Base-by-base conservation (phyloP, 1,140 invertebrate species). In the Pemphigus obesinymphae region DNA sequence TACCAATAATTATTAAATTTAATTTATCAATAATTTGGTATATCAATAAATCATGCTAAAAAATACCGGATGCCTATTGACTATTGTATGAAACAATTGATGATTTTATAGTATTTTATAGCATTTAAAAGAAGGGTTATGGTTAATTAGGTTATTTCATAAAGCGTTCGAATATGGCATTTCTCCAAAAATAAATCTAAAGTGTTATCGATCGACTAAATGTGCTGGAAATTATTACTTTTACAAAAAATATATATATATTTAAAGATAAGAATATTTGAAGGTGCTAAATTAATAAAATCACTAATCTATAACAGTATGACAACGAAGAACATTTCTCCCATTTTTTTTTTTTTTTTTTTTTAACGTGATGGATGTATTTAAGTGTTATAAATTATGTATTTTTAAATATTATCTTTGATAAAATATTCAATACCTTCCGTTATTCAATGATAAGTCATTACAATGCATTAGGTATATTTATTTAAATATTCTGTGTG, bases 91-190 rank as follows among this genome's bases (percentile, higher is more conserved):
- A 70, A 45, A 70, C 37, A 70, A 70, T 70, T 70, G 68, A 45
- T 15, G 23, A 70, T 45, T 43, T 70, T 6, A 29, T 45, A 17
- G 40, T 13, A 11, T n/a, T n/a, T n/a, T 6, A 45, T 45, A 17
- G 37, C 40, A 45, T 40, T 70, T 70, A 45, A 43, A 70, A 70
- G 13, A 70, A 43, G n/a, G 68, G 68, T 70, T 70, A 40, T 17
- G 37, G 66, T 70, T 70, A 70, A 70, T 70, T 70, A 70, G n/a
- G 43, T 70, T 70, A 70, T 70, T 70, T 70, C 26, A 70, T 70
- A 43, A 70, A 45, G 20, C 40, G 37, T 70, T 43, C 15, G 13
- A 17, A 70, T 43, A 70, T 45, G 68, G 68, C 68, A 70, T 43
- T 45, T 45, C 7, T 45, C 68, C 68, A 70, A 70, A 70, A 70